Evolutionary conservation across 2,888 invertebrate species (phyloP).

Genomic region (Xiphydria camelus): DNA sequence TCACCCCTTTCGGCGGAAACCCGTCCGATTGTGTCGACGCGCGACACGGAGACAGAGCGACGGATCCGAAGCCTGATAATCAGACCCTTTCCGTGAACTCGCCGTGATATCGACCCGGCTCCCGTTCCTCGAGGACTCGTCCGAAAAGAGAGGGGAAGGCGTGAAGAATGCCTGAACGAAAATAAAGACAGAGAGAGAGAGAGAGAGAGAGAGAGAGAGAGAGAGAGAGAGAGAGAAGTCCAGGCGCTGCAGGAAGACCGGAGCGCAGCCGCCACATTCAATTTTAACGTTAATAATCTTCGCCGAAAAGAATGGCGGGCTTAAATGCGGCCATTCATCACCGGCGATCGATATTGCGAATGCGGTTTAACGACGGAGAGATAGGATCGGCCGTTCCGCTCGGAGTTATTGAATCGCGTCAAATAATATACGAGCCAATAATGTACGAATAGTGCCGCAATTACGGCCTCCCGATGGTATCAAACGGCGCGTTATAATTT

Average conservation of each 20-base stretch:
- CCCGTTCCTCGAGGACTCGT: too few relatives aligned
- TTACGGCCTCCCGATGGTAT: slow-evolving; percentile 39
- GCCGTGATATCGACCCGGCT: too few relatives aligned
- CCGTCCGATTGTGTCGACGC: too few relatives aligned
- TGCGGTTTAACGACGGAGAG: slow-evolving; percentile 45
- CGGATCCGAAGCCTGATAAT: too few relatives aligned
- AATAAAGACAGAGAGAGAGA: neutral
- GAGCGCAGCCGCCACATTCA: too few relatives aligned
- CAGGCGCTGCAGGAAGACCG: too few relatives aligned
- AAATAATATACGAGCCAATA: slow-evolving; percentile 54
- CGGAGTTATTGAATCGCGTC: slow-evolving; percentile 51
- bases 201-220: slow-evolving; percentile 1
- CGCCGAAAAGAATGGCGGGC: slow-evolving; percentile 35
- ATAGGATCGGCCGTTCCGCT: slow-evolving; percentile 38
- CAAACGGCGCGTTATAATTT: slow-evolving; percentile 34
- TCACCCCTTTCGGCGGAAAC: too few relatives aligned
- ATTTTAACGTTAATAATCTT: slow-evolving; percentile 48
- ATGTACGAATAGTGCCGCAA: slow-evolving; percentile 51
- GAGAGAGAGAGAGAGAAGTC: neutral
- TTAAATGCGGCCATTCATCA: slow-evolving; percentile 47
- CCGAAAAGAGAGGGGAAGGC: too few relatives aligned
- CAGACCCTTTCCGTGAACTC: too few relatives aligned
- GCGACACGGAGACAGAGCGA: too few relatives aligned
- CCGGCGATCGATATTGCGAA: slow-evolving; percentile 47
- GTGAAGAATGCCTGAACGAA: neutral